Evolutionary conservation across 2,888 invertebrate species (phyloP), one percentile per base, ranked within the genome.

Genomic region (Sialis lutaria): DNA sequence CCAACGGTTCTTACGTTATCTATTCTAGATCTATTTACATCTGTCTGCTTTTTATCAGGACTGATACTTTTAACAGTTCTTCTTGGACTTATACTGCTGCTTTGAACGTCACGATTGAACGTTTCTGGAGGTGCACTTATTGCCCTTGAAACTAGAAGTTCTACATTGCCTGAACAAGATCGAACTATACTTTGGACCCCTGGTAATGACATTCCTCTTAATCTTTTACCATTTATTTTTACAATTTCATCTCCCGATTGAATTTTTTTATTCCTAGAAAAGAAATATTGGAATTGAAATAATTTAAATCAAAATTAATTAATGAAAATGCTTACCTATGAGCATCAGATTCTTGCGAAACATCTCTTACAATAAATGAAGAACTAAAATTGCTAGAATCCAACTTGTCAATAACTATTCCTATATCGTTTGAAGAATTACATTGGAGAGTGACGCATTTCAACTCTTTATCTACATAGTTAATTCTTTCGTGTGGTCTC

Each of bases 211-310:
- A 88, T 69, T 1, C 84, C 85, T 51, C 82, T 74, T 49, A 92
- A 66, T 52, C 86, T 77, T 57, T 76, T 77, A 7, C 89, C 89
- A 63, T 91, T 91, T 33, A 90, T 84, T 64, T 87, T 85, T 8
- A 91, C 81, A 52, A 92, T 82, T 71, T 91, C 88, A 65, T 92
- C 92, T 9, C 89, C 89, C 49, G 87, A 74, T 56, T 79, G 73
- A 50, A 93, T 71, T 55, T 85, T 74, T 13, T 87, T 86, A 61
- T 88, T 85, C 64, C 86, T 84, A 59, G 48, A 65, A 59, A 47
- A 48, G 46, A 47, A 35, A 9, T 3, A 4, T 9, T 2, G 4
- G 4, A 45, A 42, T 41, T 45, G 39, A 47, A 46, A 13, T n/a
- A 6, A n/a, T 12, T 12, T 41, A 10, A 30, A 10, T 4, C 5